Percentiles rank a stretch among this genome's conserved stretches.
Conservation (phyloP, 2,113 vertebrate genomes). For the Gavialis gangeticus region DNA sequence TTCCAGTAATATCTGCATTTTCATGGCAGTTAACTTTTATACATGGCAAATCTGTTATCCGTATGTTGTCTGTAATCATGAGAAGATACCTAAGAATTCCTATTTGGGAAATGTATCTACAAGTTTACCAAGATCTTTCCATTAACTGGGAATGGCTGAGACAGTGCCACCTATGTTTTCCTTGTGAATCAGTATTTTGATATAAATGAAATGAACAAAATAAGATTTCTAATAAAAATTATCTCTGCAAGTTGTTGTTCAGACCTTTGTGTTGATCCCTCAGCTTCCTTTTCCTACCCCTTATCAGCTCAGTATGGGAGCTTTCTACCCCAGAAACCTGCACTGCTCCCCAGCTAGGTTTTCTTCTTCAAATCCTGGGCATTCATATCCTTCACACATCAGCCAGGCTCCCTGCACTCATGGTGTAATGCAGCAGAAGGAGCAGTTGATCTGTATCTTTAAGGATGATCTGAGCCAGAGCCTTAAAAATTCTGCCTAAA, state of each 20-base stretch:
- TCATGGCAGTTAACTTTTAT: background rate
- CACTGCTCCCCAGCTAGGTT: background rate
- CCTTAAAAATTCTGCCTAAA: background rate
- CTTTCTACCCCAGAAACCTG: background rate
- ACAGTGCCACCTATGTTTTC: background rate
- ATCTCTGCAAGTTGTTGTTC: conserved; percentile 37
- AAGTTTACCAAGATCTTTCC: background rate
- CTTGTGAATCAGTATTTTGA: background rate
- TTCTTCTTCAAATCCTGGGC: background rate
- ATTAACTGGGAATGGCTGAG: background rate
- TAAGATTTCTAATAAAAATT: conserved; percentile 62
- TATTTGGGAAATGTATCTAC: background rate
- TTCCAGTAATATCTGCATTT: conserved; percentile 11
- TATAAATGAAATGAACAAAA: background rate
- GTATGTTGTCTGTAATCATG: background rate
- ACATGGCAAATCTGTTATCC: background rate
- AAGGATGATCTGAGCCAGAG: background rate
- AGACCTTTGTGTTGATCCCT: background rate
- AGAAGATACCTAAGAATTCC: background rate
- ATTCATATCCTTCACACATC: background rate
- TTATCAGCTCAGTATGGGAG: background rate
- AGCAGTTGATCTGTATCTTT: background rate
- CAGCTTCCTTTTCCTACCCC: background rate
- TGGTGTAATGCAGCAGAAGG: background rate
- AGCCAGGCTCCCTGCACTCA: background rate